A percentile compares a stretch with the other conserved stretches of the same genome.
Evolutionary conservation across 2,113 vertebrate species (phyloP).

Genomic region (Microcebus lehilahytsara): DNA sequence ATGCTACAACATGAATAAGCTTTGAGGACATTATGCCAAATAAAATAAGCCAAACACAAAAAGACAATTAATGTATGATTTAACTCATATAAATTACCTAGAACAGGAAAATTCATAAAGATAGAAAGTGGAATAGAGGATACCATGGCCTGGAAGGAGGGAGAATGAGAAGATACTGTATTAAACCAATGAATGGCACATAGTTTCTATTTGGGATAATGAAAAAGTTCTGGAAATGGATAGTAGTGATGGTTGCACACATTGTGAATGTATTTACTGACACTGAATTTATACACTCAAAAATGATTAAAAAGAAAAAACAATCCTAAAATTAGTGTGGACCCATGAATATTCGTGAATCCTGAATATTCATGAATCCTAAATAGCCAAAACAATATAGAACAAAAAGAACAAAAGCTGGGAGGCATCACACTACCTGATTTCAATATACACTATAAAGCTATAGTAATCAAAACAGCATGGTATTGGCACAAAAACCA

Average conservation of each 20-base stretch:
- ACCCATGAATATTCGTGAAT: neutral
- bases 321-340: neutral
- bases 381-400: neutral
- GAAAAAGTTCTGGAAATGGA: neutral
- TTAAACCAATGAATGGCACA: neutral
- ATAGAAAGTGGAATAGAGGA: neutral
- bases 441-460: neutral
- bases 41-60: neutral
- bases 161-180: neutral
- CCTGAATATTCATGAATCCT: neutral
- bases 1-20: neutral
- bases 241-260: neutral
- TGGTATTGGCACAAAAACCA: neutral
- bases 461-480: neutral
- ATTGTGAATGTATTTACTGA: neutral
- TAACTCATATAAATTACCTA: neutral
- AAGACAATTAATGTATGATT: neutral
- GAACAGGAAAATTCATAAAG: neutral
- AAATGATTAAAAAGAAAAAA: neutral
- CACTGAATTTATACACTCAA: neutral
- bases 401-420: neutral
- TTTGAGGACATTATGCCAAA: neutral
- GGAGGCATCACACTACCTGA: neutral
- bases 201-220: neutral
- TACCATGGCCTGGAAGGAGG: neutral